Percentiles rank a stretch among this genome's conserved stretches.
These are phyloP conservation scores for Dipodomys spectabilis DNA, from an alignment of 2,113 vertebrate genomes.

Conservation along the genomic window DNA sequence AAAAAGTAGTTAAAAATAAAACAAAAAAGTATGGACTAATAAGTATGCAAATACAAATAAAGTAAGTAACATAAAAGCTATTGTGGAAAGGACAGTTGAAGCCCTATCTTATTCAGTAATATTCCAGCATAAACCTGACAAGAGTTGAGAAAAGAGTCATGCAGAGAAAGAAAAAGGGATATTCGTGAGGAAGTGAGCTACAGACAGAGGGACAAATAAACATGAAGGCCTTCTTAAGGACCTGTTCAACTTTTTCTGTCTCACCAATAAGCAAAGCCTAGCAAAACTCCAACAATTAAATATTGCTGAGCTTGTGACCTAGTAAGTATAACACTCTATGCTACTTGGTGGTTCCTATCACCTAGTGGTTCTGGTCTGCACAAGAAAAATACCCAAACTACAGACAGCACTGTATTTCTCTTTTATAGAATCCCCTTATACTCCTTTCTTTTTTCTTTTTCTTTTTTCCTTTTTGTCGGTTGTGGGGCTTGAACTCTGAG, in stretches of 20 bases:
- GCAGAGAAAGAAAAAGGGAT: neutral
- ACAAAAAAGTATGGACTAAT: too few species aligned
- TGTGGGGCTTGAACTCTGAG: too few species aligned
- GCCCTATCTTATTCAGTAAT: neutral
- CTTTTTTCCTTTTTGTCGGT: too few species aligned
- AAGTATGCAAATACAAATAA: neutral
- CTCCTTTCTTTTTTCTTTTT: too few species aligned
- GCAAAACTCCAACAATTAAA: neutral
- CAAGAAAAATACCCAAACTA: neutral
- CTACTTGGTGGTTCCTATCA: neutral
- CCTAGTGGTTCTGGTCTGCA: neutral
- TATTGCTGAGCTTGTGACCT: neutral
- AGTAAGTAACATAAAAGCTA: neutral
- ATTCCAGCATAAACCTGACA: neutral
- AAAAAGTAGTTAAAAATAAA: too few species aligned
- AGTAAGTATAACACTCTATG: neutral
- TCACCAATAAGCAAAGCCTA: neutral
- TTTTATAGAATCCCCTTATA: neutral
- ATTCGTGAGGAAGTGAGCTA: neutral
- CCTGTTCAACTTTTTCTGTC: neutral
- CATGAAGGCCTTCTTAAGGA: neutral
- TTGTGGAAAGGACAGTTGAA: neutral
- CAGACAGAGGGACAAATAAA: neutral
- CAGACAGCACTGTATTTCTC: neutral
- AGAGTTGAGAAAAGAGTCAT: neutral